Conservation (phyloP, 2,888 invertebrate species). For the Eupithecia vulgata region DNA sequence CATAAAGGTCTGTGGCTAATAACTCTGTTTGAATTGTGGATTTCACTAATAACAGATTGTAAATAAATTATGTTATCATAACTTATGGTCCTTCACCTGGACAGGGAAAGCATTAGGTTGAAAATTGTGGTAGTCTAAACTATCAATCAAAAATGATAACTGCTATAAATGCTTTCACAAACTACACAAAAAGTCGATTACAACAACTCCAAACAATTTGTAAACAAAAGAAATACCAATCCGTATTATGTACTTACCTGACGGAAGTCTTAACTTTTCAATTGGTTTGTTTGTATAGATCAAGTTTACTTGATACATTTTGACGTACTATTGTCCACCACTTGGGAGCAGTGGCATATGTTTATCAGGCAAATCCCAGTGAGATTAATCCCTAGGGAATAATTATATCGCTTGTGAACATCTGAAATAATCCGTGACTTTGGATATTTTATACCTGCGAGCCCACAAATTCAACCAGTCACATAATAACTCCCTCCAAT, state of each 20-base stretch:
- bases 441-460: neutral
- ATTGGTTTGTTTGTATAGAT: neutral
- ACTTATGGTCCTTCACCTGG: neutral
- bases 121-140: neutral
- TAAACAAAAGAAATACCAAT: neutral
- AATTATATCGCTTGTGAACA: neutral
- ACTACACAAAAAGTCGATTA: slow-evolving; percentile 1
- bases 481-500: neutral
- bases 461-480: neutral
- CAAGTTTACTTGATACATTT: neutral
- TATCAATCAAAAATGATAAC: neutral
- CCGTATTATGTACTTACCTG: neutral
- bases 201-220: neutral
- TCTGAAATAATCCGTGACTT: neutral
- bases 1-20: neutral
- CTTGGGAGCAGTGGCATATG: neutral
- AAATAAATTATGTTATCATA: neutral
- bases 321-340: neutral
- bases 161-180: neutral
- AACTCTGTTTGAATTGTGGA: neutral
- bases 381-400: no score
- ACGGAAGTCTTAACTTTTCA: neutral
- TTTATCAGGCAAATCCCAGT: no score
- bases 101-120: neutral
- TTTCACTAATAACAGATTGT: neutral